phyloP scores from a whole-genome alignment of 2,888 invertebrate species.

The Stratiomys singularior region DNA sequence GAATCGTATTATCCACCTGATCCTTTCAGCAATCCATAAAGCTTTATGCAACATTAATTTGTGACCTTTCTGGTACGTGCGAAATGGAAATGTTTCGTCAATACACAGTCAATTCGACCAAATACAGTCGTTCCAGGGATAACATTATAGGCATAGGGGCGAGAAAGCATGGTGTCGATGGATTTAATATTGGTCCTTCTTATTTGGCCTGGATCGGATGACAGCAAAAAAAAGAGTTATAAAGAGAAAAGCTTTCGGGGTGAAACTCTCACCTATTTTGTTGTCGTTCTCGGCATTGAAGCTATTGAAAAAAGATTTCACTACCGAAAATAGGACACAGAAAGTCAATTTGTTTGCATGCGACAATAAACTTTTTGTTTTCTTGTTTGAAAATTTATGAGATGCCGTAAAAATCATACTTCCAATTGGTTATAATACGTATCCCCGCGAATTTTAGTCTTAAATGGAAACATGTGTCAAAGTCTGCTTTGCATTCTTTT shows the following conservation, averaged over 20 bases:
- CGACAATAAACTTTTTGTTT: background rate
- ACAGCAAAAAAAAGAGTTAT: slow-evolving; percentile 10
- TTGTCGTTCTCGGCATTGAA: background rate
- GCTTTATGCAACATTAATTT: slow-evolving; percentile 46
- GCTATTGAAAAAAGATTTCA: slow-evolving; percentile 15
- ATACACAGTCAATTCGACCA: slow-evolving; percentile 33
- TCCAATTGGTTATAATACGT: background rate
- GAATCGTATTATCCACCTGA: slow-evolving; percentile 43
- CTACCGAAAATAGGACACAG: background rate
- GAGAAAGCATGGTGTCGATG: slow-evolving; percentile 12
- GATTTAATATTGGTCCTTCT: slow-evolving; percentile 4
- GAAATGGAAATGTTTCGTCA: slow-evolving; percentile 35
- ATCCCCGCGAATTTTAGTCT: too few species aligned
- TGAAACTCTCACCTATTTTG: background rate
- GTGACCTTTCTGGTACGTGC: slow-evolving; percentile 39
- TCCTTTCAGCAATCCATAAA: slow-evolving; percentile 40
- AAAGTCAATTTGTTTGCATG: slow-evolving; percentile 22
- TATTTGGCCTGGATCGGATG: too few species aligned
- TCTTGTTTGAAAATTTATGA: background rate
- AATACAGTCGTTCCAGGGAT: slow-evolving; percentile 33
- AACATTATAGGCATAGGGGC: slow-evolving; percentile 6
- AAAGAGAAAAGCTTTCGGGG: background rate
- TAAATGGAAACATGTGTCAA: too few species aligned
- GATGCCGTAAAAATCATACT: background rate
- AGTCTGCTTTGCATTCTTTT: too few species aligned